Evolutionary conservation across 2,797 vertebrate genomes (phyloP).

Genomic region (Oreochromis grahami): DNA sequence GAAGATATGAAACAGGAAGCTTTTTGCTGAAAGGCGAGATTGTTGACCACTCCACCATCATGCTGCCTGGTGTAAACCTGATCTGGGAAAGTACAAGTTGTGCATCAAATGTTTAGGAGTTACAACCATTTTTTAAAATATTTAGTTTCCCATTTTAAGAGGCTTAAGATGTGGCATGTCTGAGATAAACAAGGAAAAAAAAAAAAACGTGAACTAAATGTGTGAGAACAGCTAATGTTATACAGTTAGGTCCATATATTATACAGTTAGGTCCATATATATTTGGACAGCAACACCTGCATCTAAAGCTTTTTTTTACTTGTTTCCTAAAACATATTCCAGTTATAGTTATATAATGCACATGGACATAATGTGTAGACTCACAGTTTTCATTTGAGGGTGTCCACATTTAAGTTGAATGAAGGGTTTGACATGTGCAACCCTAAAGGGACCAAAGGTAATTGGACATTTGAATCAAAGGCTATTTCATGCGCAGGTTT

Average conservation of each 20-base stretch:
- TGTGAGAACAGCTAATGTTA: not conserved
- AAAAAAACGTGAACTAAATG: not conserved
- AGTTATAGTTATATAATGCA: not conserved
- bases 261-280: not conserved
- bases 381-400: not conserved
- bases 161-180: not conserved
- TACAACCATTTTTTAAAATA: not conserved
- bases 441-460: not conserved
- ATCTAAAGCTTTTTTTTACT: not conserved
- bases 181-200: not conserved
- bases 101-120: not conserved
- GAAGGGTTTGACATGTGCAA: not conserved
- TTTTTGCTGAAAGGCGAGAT: not conserved
- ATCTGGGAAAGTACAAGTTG: not conserved
- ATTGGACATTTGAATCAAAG: not conserved
- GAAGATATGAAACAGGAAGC: not conserved
- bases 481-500: not conserved
- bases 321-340: not conserved
- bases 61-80: not conserved
- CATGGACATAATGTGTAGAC: not conserved
- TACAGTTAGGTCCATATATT: not conserved
- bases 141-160: not conserved
- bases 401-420: not conserved
- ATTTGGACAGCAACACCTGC: not conserved
- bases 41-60: not conserved